Evolutionary conservation across 2,113 vertebrate genomes (phyloP).

Genomic region (Phaethon lepturus): DNA sequence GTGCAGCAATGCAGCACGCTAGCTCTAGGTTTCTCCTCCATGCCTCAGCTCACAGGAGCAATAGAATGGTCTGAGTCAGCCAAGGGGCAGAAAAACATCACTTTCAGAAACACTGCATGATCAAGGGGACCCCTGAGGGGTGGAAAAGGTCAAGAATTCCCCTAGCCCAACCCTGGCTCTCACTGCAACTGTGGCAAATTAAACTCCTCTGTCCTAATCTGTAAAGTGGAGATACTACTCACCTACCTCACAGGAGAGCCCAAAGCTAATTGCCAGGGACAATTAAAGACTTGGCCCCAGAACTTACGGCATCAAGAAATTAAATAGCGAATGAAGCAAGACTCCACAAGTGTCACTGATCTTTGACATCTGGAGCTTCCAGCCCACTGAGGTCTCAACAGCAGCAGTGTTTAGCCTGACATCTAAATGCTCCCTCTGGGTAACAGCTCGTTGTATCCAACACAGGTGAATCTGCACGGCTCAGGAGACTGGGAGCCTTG

Average conservation of each 20-base stretch:
- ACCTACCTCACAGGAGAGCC: background rate
- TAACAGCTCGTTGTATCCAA: background rate
- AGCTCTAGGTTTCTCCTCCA: background rate
- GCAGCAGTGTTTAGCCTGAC: conserved; percentile 13
- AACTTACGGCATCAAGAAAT: conserved; percentile 14
- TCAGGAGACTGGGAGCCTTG: background rate
- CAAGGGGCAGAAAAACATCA: conserved; percentile 56
- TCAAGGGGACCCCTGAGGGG: conserved; percentile 36
- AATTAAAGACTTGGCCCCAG: background rate
- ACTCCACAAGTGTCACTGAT: conserved; percentile 17
- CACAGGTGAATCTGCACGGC: background rate
- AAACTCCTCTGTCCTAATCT: conserved; percentile 17
- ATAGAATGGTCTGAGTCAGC: conserved; percentile 22
- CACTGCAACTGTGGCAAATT: conserved; percentile 1
- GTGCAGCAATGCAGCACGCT: background rate
- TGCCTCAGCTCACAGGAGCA: background rate
- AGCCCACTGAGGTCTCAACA: background rate
- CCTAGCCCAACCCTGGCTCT: background rate
- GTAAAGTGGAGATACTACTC: background rate
- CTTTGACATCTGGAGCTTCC: conserved; percentile 31
- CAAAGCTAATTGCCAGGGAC: background rate
- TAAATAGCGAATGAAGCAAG: background rate
- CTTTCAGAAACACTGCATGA: conserved; percentile 12
- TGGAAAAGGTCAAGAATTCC: conserved; percentile 57
- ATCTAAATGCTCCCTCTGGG: background rate